Conservation (phyloP, 2,888 invertebrate species). For the Melangyna quadrimaculata region DNA sequence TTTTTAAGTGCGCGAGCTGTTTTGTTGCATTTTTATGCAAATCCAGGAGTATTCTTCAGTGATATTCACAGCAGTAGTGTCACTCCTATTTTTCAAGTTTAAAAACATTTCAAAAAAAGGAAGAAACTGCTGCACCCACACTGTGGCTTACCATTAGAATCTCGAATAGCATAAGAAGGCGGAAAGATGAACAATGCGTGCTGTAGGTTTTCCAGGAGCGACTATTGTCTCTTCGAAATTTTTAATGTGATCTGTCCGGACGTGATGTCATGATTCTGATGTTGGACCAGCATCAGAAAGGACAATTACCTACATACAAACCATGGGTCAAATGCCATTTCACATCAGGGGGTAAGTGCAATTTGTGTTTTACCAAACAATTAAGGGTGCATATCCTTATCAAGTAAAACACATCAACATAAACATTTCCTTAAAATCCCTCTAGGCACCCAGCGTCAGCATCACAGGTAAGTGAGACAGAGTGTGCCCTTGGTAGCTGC, state of each 20-base stretch:
- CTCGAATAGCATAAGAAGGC: conserved; percentile 16
- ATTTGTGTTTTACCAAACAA: conserved; percentile 74
- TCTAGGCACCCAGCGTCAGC: background rate
- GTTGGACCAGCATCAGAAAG: conserved; percentile 23
- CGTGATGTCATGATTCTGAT: conserved; percentile 69
- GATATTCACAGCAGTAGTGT: conserved; percentile 49
- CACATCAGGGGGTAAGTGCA: conserved; percentile 73
- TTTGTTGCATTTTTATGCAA: conserved; percentile 40
- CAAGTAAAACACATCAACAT: conserved; percentile 41
- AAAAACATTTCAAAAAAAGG: background rate
- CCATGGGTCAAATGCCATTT: conserved; percentile 63
- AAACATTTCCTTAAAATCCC: conserved; percentile 28
- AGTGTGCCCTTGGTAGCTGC: conserved; percentile 57
- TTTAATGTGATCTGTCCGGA: conserved; percentile 64
- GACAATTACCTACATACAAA: conserved; percentile 49
- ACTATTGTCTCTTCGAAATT: conserved; percentile 28
- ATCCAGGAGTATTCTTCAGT: conserved; percentile 49
- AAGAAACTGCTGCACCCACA: conserved; percentile 52
- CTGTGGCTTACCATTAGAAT: conserved; percentile 56
- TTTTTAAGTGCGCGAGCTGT: background rate
- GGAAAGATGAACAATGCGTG: conserved; percentile 25
- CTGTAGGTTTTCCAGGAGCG: conserved; percentile 36
- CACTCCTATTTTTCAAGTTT: conserved; percentile 35
- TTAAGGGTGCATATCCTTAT: conserved; percentile 69
- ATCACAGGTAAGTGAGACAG: conserved; percentile 48